These are phyloP conservation scores for Drosophila takahashii DNA, from an alignment of 1,140 invertebrate species.

Conservation along the genomic window DNA sequence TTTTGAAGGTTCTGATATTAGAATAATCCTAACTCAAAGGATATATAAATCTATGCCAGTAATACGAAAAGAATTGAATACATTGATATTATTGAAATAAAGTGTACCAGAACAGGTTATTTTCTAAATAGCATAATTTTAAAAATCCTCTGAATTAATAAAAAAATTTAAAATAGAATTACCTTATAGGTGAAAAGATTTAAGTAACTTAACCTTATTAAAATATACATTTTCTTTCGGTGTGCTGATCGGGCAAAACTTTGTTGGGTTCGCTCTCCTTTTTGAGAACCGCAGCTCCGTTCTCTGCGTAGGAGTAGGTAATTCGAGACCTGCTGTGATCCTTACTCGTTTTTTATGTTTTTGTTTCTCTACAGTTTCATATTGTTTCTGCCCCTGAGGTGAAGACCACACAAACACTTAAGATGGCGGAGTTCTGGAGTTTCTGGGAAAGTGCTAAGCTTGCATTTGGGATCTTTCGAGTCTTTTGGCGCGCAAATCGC, in stretches of 20 bases:
- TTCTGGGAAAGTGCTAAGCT: constrained; percentile 41
- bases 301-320: constrained; percentile 22
- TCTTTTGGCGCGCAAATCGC: constrained; percentile 67
- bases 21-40: background rate
- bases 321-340: constrained; percentile 35
- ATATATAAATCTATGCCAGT: background rate
- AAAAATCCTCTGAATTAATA: too few relatives aligned
- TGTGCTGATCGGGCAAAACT: constrained; percentile 13
- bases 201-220: too few relatives aligned
- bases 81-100: too few relatives aligned
- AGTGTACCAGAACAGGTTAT: too few relatives aligned
- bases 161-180: too few relatives aligned
- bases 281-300: background rate
- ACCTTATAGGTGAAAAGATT: too few relatives aligned
- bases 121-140: too few relatives aligned
- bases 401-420: constrained; percentile 63
- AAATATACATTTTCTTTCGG: background rate
- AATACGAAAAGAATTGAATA: too few relatives aligned
- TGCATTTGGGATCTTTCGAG: constrained; percentile 23
- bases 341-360: constrained; percentile 16
- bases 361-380: constrained; percentile 32
- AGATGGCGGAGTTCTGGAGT: constrained; percentile 57
- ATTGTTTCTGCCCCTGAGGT: constrained; percentile 18
- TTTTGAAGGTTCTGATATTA: background rate
- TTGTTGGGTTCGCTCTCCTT: constrained; percentile 1